phyloP scores from a whole-genome alignment of 2,113 vertebrate genomes.

The Nesogale talazaci region DNA sequence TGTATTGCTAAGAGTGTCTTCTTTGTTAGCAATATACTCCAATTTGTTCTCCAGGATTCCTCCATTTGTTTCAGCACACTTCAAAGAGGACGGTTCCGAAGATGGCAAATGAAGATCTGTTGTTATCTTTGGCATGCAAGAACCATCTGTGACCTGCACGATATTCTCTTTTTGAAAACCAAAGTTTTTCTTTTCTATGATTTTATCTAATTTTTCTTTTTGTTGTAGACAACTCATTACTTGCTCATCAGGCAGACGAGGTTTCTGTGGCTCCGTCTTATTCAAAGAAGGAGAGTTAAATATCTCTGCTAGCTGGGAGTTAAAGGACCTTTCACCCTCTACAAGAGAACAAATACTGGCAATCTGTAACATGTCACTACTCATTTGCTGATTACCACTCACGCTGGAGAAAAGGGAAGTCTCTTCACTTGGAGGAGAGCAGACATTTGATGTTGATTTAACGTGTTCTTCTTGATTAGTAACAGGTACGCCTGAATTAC shows the following conservation, averaged over 20 bases:
- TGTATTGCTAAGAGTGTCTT: rapidly evolving
- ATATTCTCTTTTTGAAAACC: slow-evolving; percentile 21
- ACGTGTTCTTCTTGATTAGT: neutral
- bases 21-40: neutral
- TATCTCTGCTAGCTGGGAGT: slow-evolving; percentile 88
- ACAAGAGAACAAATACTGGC: slow-evolving; percentile 88
- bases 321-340: slow-evolving; percentile 85
- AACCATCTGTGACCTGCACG: neutral
- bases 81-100: neutral
- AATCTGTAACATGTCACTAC: slow-evolving; percentile 81
- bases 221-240: slow-evolving; percentile 42
- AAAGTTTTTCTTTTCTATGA: neutral
- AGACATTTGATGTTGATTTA: neutral
- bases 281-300: slow-evolving; percentile 74
- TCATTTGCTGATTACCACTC: slow-evolving; percentile 2
- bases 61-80: neutral
- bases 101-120: neutral
- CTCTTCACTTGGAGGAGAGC: neutral
- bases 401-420: neutral
- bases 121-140: neutral
- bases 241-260: slow-evolving; percentile 27
- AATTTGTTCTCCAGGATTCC: neutral
- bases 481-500: neutral
- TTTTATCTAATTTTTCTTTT: neutral
- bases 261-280: neutral